phyloP scores from a whole-genome alignment of 2,797 vertebrate species.

The Chrosomus eos region DNA sequence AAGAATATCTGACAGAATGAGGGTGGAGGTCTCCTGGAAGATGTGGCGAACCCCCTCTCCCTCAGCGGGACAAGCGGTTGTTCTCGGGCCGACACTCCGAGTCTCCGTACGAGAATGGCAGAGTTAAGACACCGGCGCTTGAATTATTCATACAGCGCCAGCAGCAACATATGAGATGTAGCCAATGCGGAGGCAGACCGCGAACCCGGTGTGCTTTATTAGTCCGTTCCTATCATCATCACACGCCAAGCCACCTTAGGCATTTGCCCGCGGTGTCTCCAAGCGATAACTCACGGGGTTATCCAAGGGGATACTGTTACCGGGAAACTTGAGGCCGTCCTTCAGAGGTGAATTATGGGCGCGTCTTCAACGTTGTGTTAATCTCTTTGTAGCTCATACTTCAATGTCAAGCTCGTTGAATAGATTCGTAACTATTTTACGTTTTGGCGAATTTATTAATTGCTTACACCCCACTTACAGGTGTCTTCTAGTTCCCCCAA shows the following conservation, averaged over 20 bases:
- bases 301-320: conserved; percentile 62
- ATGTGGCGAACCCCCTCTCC: conserved; percentile 61
- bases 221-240: conserved; percentile 91
- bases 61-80: conserved; percentile 59
- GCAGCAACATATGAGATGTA: conserved; percentile 91
- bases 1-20: conserved; percentile 82
- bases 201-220: conserved; percentile 85
- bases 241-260: conserved; percentile 74
- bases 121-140: conserved; percentile 81
- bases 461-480: too few species aligned
- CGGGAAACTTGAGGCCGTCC: conserved; percentile 68
- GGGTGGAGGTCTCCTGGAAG: conserved; percentile 74
- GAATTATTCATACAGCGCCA: conserved; percentile 93
- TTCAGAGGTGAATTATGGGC: conserved; percentile 56
- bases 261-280: conserved; percentile 45
- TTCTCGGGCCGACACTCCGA: conserved; percentile 66
- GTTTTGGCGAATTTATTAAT: neutral
- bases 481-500: neutral
- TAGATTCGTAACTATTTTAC: neutral
- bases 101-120: conserved; percentile 63
- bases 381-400: neutral
- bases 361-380: conserved; percentile 3
- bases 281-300: conserved; percentile 33
- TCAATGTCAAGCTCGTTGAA: neutral
- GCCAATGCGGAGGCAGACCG: conserved; percentile 80